Conservation (phyloP, 2,113 vertebrate genomes). For the Anguilla rostrata region DNA sequence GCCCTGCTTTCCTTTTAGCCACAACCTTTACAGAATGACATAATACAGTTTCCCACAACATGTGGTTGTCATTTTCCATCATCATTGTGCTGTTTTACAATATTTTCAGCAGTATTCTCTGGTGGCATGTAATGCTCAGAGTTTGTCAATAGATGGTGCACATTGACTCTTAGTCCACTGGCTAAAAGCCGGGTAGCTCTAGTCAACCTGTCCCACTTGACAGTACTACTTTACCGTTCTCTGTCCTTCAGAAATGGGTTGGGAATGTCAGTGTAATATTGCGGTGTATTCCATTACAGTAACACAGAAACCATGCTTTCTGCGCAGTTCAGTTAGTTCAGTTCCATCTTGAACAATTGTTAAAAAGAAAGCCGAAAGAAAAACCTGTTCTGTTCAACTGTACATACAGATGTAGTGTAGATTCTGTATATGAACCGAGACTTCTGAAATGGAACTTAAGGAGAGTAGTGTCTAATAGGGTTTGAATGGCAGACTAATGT, state of each 20-base stretch:
- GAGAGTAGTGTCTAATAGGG: background rate
- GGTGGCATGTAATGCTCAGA: background rate
- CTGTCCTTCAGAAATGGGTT: background rate
- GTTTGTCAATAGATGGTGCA: conserved; percentile 5
- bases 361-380: background rate
- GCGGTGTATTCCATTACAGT: background rate
- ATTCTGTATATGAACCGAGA: background rate
- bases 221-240: background rate
- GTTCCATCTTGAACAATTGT: background rate
- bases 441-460: background rate
- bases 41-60: background rate
- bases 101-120: background rate
- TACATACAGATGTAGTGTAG: background rate
- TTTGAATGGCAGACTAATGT: conserved; percentile 41
- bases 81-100: background rate
- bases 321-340: background rate
- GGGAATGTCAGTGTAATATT: background rate
- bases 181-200: background rate
- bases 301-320: background rate
- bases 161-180: background rate
- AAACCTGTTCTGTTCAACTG: background rate
- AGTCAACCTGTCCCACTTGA: background rate
- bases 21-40: background rate
- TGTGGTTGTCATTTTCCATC: background rate
- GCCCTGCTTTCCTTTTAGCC: background rate